phyloP scores from a whole-genome alignment of 2,797 vertebrate genomes.

The Orestias chungarensis region DNA sequence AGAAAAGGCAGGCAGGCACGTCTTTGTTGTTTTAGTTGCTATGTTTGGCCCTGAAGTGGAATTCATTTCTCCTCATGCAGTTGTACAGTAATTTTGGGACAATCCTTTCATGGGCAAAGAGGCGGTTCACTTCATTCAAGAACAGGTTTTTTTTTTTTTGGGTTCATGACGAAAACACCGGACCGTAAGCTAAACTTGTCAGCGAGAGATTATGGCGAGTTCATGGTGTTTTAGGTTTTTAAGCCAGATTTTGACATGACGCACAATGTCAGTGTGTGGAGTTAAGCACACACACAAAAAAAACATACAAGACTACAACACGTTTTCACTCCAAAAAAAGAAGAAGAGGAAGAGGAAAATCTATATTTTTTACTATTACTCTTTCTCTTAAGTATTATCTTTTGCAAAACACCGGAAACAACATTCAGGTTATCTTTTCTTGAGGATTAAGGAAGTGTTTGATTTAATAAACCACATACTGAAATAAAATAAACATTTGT shows the following conservation, averaged over 20 bases:
- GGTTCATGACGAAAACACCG: conserved; percentile 19
- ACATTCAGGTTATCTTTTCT: not conserved
- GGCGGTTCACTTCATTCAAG: conserved; percentile 28
- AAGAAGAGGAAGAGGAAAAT: not conserved
- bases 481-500: not conserved
- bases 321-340: not conserved
- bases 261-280: conserved; percentile 19
- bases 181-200: conserved; percentile 43
- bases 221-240: conserved; percentile 34
- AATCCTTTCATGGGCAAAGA: conserved; percentile 40
- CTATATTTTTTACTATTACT: not conserved
- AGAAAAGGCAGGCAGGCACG: conserved; percentile 40
- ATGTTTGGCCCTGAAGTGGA: conserved; percentile 69
- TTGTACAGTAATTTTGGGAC: conserved; percentile 52
- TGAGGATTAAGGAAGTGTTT: not conserved
- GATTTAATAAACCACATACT: not conserved
- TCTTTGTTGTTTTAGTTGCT: conserved; percentile 63
- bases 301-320: conserved; percentile 2
- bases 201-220: conserved; percentile 51
- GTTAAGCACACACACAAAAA: conserved; percentile 6
- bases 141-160: conserved; percentile 42
- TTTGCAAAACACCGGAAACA: not conserved
- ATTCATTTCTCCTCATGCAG: conserved; percentile 45
- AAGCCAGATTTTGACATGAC: conserved; percentile 31
- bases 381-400: not conserved